Evolutionary conservation across 2,797 vertebrate genomes (phyloP).

Genomic region (Phataginus tricuspis): DNA sequence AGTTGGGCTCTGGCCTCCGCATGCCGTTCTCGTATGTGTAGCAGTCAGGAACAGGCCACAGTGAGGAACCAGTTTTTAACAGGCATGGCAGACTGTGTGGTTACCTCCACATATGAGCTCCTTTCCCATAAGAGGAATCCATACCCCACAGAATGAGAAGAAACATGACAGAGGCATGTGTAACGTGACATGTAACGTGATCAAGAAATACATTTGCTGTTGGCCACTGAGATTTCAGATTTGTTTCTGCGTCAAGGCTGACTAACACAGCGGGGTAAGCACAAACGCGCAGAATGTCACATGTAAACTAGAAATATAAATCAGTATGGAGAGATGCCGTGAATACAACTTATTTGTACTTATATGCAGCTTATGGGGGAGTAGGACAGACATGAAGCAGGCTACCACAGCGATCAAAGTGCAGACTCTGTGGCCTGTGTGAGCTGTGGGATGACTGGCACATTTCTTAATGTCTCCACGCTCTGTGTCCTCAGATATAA

Average conservation of each 20-base stretch:
- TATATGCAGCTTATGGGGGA: not conserved
- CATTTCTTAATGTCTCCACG: not conserved
- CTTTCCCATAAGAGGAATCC: not conserved
- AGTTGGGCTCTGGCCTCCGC: not conserved
- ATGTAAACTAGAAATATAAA: not conserved
- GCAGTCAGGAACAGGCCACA: not conserved
- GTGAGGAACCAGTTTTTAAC: not conserved
- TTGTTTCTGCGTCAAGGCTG: not conserved
- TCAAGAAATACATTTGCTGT: not conserved
- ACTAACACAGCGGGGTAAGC: not conserved
- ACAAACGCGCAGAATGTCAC: not conserved
- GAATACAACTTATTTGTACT: not conserved
- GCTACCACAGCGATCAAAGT: not conserved
- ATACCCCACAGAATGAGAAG: not conserved
- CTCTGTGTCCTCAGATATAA: not conserved
- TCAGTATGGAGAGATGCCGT: not conserved
- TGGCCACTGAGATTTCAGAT: not conserved
- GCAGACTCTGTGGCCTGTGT: not conserved
- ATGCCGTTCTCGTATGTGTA: too few species aligned
- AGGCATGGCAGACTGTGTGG: rapidly evolving
- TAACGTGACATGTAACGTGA: not conserved
- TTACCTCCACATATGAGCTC: not conserved
- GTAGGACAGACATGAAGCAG: not conserved
- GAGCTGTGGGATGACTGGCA: not conserved
- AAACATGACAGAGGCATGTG: not conserved